Conservation (phyloP, 2,113 vertebrate species). For the Bos indicus region DNA sequence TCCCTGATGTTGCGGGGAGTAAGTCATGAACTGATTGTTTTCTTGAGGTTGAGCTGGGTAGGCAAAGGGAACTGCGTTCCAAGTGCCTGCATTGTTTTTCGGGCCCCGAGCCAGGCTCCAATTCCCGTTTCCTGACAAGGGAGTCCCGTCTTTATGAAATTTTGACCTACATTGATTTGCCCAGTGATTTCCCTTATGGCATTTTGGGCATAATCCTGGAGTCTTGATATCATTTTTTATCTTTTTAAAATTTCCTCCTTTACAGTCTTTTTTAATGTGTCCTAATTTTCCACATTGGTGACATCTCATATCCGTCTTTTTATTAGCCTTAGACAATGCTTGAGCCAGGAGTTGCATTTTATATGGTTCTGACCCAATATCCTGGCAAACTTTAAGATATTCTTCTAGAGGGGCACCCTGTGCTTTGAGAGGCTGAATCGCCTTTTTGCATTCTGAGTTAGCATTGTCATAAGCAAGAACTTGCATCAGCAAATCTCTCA, state of each 20-base stretch:
- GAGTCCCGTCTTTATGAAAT: neutral
- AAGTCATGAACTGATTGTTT: neutral
- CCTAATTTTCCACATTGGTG: neutral
- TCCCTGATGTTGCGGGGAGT: neutral
- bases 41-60: neutral
- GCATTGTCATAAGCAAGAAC: neutral
- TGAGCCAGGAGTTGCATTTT: neutral
- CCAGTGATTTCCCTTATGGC: neutral
- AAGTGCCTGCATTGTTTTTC: neutral
- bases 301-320: neutral
- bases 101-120: accelerated
- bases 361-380: neutral
- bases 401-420: neutral
- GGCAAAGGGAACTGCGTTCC: neutral
- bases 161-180: neutral
- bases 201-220: neutral
- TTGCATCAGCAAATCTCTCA: neutral
- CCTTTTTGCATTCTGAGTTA: neutral
- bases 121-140: neutral
- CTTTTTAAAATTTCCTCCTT: neutral
- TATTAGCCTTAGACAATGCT: neutral
- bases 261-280: neutral
- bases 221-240: neutral
- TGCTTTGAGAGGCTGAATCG: neutral
- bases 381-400: neutral